Percentiles rank a stretch among this genome's conserved stretches.
These are phyloP conservation scores for Mirza zaza DNA, from an alignment of 2,113 vertebrate species.

Conservation along the genomic window DNA sequence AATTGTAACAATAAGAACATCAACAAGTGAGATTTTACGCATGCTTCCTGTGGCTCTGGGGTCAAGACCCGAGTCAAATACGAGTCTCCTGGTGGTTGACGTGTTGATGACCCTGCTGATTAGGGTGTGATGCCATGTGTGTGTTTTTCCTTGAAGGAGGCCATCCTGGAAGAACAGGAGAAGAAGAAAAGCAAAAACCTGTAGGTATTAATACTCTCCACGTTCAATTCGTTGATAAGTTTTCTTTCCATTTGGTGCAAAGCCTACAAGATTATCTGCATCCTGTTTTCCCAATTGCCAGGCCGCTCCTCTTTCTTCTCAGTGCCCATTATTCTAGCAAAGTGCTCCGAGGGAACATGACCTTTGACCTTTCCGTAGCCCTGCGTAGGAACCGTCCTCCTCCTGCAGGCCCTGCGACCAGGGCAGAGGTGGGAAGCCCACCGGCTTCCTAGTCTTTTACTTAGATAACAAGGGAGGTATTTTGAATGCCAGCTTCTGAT, in stretches of 20 bases:
- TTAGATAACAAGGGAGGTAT: background rate
- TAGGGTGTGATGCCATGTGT: rapidly evolving
- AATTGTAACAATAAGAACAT: too few relatives aligned
- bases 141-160: conserved; percentile 89
- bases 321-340: rapidly evolving
- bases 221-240: rapidly evolving
- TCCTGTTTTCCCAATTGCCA: background rate
- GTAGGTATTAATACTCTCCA: conserved; percentile 84
- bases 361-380: rapidly evolving
- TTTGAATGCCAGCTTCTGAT: background rate
- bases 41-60: too few relatives aligned
- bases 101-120: background rate
- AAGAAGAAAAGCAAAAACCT: conserved; percentile 96
- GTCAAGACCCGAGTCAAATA: too few relatives aligned
- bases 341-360: background rate
- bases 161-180: conserved; percentile 96
- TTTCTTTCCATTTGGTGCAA: background rate
- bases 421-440: background rate
- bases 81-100: too few relatives aligned
- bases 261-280: rapidly evolving
- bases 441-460: background rate
- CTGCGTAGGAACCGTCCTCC: rapidly evolving
- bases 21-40: too few relatives aligned
- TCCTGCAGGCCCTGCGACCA: rapidly evolving
- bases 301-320: background rate